Conservation (phyloP, 2,113 vertebrate genomes). For the Indicator indicator region DNA sequence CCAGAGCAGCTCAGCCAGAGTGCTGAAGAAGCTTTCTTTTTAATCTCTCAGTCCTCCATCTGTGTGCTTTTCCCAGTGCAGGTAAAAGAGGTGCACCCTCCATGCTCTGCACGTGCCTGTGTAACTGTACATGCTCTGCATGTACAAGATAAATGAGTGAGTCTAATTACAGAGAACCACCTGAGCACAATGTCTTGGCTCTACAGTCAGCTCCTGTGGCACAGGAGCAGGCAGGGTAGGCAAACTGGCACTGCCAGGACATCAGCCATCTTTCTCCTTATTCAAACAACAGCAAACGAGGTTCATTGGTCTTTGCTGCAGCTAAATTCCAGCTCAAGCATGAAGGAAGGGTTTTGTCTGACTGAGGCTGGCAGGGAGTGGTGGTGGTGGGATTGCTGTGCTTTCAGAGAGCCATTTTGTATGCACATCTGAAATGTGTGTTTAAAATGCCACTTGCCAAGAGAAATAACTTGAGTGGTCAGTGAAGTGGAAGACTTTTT, state of each 20-base stretch:
- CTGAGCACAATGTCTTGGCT: not conserved
- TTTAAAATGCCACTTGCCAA: too few species aligned
- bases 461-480: not conserved
- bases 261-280: not conserved
- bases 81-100: not conserved
- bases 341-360: not conserved
- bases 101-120: not conserved
- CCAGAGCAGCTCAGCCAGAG: not conserved
- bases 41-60: constrained; percentile 15
- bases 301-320: fast-evolving
- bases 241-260: not conserved
- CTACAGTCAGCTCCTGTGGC: not conserved
- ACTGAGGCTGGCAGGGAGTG: not conserved
- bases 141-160: not conserved
- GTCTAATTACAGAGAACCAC: not conserved
- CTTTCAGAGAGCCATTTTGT: not conserved
- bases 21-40: constrained; percentile 22
- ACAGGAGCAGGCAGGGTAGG: not conserved
- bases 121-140: not conserved
- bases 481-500: not conserved
- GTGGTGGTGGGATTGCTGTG: not conserved
- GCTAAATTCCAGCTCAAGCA: not conserved
- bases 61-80: not conserved
- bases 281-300: not conserved
- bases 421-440: not conserved